These are phyloP conservation scores for Phoenicopterus ruber DNA, from an alignment of 2,113 vertebrate genomes.

Conservation along the genomic window DNA sequence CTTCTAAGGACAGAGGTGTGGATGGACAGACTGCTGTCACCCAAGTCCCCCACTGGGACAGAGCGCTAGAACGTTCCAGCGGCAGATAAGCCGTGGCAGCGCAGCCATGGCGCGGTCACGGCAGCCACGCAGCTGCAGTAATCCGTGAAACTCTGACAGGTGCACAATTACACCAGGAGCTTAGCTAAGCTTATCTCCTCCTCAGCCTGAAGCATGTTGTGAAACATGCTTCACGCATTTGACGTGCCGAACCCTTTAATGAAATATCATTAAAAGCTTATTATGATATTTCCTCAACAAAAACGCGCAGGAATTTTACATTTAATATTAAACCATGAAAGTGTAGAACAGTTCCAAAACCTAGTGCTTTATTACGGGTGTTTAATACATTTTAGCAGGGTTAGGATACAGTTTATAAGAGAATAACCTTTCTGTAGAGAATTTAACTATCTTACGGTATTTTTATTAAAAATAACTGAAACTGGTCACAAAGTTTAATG, in stretches of 20 bases:
- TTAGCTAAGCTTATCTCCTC: not conserved
- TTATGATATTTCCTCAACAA: not conserved
- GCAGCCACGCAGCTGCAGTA: not conserved
- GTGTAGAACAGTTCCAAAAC: not conserved
- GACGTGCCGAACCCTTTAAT: not conserved
- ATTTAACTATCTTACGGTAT: not conserved
- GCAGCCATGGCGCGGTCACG: accelerated
- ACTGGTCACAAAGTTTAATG: not conserved
- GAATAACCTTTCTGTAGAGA: not conserved
- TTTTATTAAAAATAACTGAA: not conserved
- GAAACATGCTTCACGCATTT: not conserved
- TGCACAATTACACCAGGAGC: not conserved
- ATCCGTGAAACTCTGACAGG: not conserved
- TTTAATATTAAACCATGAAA: not conserved
- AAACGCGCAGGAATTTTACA: not conserved
- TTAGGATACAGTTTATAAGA: not conserved
- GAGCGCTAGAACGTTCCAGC: not conserved
- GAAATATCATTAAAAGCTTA: not conserved
- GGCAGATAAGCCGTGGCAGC: not conserved
- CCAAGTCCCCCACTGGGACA: too few species aligned
- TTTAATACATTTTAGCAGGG: not conserved
- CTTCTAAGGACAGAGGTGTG: not conserved
- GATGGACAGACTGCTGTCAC: not conserved
- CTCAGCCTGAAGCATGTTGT: not conserved
- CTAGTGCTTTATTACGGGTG: not conserved